Conservation (phyloP, 2,113 vertebrate genomes). For the Gambusia affinis region DNA sequence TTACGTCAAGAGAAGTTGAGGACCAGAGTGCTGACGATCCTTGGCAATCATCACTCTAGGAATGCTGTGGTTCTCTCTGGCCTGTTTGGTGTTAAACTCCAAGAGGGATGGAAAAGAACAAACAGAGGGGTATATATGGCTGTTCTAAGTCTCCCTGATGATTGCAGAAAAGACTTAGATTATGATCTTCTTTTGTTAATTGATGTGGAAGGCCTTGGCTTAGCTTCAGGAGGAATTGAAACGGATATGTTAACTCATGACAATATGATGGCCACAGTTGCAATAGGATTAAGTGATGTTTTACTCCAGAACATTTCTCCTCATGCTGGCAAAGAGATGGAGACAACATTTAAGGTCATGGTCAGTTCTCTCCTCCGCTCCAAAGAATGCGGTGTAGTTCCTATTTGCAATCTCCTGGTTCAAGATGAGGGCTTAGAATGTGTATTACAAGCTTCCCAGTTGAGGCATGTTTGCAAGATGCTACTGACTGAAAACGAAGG, state of each 20-base stretch:
- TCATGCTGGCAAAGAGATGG: conserved; percentile 59
- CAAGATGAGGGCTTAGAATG: conserved; percentile 64
- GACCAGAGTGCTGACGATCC: conserved; percentile 60
- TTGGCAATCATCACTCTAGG: conserved; percentile 60
- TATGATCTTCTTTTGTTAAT: conserved; percentile 85
- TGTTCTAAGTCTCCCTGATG: conserved; percentile 67
- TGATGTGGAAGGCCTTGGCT: conserved; percentile 78
- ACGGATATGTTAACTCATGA: conserved; percentile 44
- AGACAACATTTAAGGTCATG: conserved; percentile 74
- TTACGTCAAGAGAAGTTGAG: conserved; percentile 54
- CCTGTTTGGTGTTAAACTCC: conserved; percentile 84
- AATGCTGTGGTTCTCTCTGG: conserved; percentile 84
- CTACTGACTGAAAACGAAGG: conserved; percentile 31
- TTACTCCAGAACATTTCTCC: conserved; percentile 75
- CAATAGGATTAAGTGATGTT: conserved; percentile 71
- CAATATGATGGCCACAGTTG: conserved; percentile 75
- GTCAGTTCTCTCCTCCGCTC: conserved; percentile 82
- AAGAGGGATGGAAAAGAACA: conserved; percentile 63
- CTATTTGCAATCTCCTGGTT: conserved; percentile 61
- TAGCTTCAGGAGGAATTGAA: conserved; percentile 7
- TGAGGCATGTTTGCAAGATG: conserved; percentile 61
- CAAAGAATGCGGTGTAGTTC: conserved; percentile 63
- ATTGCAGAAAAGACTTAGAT: conserved; percentile 74
- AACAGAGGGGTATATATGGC: conserved; percentile 78
- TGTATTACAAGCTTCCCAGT: conserved; percentile 62